A percentile compares a stretch with the other conserved stretches of the same genome.
Conservation (phyloP, 2,888 invertebrate genomes). For the Cephus pulcher region DNA sequence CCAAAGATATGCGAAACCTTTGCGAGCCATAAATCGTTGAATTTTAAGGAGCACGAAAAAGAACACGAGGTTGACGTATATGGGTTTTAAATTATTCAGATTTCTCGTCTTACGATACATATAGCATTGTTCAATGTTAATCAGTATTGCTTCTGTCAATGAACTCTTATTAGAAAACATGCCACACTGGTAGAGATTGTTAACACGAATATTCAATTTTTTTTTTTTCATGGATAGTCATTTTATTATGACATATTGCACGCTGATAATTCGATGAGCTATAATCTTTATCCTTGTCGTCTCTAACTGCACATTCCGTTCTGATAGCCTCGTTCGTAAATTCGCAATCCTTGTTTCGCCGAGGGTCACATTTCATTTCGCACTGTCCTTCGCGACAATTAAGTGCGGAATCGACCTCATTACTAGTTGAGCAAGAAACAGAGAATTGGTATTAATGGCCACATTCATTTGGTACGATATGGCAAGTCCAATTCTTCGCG, state of each 20-base stretch:
- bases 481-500: not conserved
- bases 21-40: not conserved
- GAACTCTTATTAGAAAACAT: not conserved
- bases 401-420: not conserved
- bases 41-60: not conserved
- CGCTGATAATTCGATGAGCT: not conserved
- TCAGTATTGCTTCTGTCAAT: not conserved
- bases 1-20: not conserved
- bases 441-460: not conserved
- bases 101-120: not conserved
- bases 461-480: not conserved
- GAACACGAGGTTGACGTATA: not conserved
- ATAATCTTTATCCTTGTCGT: not conserved
- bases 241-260: not conserved
- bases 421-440: not conserved
- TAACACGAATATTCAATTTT: not conserved
- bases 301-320: not conserved
- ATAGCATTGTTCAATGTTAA: not conserved
- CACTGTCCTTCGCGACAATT: not conserved
- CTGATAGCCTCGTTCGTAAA: not conserved
- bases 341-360: not conserved
- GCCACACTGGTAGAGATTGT: not conserved
- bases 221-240: not conserved
- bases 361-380: not conserved
- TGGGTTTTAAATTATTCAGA: not conserved